These are phyloP conservation scores for Muscina levida DNA, from an alignment of 2,888 invertebrate genomes.

Conservation along the genomic window DNA sequence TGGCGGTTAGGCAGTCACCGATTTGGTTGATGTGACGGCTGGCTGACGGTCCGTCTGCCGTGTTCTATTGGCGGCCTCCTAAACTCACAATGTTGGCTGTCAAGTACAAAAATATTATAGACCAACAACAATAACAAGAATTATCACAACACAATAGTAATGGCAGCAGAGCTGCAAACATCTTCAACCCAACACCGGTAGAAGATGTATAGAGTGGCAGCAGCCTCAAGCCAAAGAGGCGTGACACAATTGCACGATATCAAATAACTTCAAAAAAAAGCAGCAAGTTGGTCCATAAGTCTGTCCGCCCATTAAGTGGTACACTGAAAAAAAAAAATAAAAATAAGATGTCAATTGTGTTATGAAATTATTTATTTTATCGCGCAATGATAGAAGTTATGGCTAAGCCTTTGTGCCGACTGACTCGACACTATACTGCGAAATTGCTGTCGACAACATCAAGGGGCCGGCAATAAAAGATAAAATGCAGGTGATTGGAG, in stretches of 20 bases:
- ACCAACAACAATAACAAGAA: conserved; percentile 32
- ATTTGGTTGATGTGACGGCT: conserved; percentile 19
- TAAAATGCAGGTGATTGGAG: no score
- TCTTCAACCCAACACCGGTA: conserved; percentile 26
- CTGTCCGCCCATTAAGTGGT: no score
- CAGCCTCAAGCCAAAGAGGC: conserved; percentile 62
- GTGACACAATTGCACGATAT: conserved; percentile 69
- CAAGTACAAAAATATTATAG: conserved; percentile 59
- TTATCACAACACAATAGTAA: conserved; percentile 21
- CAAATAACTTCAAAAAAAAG: conserved; percentile 55
- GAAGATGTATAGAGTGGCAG: conserved; percentile 14
- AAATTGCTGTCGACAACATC: no score
- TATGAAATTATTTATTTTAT: no score
- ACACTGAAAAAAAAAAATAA: no score
- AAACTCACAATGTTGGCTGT: conserved; percentile 56
- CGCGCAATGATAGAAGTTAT: no score
- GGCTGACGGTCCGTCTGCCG: no score
- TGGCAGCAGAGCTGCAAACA: conserved; percentile 1
- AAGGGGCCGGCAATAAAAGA: no score
- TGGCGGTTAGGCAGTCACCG: neutral
- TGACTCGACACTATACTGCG: no score
- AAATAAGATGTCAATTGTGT: no score
- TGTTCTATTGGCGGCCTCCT: conserved; percentile 28
- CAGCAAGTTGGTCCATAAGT: neutral
- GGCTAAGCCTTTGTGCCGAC: no score